These are phyloP conservation scores for Halesus radiatus DNA, from an alignment of 1,140 invertebrate genomes.

Conservation along the genomic window DNA sequence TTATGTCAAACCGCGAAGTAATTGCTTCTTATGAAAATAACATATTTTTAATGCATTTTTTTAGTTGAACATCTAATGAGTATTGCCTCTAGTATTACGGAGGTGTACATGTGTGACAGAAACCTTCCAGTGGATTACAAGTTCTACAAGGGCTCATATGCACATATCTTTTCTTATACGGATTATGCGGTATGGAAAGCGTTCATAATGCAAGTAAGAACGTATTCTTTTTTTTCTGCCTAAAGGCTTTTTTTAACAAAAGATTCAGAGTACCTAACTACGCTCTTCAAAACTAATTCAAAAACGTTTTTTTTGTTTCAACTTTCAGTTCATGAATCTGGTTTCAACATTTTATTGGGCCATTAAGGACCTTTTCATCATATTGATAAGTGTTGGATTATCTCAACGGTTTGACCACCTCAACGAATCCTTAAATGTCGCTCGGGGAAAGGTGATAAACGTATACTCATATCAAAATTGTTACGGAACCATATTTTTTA, in stretches of 20 bases:
- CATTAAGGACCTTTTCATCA: constrained; percentile 76
- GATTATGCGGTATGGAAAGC: constrained; percentile 10
- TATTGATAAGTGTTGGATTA: constrained; percentile 72
- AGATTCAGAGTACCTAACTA: too few species aligned
- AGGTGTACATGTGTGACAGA: neutral
- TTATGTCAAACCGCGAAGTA: too few species aligned
- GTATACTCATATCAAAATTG: too few species aligned
- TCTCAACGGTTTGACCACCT: constrained; percentile 72
- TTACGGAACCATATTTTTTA: too few species aligned
- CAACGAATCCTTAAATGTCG: constrained; percentile 67
- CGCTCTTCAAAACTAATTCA: too few species aligned
- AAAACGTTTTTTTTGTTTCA: neutral
- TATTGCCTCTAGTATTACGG: neutral
- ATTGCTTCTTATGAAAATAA: too few species aligned
- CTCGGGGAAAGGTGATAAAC: constrained; percentile 66
- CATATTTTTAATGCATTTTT: neutral
- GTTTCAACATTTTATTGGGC: constrained; percentile 73
- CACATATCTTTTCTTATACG: constrained; percentile 22
- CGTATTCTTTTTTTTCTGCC: too few species aligned
- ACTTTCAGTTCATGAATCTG: constrained; percentile 61
- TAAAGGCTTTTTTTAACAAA: too few species aligned
- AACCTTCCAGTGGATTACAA: neutral
- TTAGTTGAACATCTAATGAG: constrained; percentile 21
- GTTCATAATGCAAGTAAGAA: neutral
- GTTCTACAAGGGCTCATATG: neutral